Evolutionary conservation across 2,888 invertebrate species (phyloP).

Genomic region (Xestobium rufovillosum): DNA sequence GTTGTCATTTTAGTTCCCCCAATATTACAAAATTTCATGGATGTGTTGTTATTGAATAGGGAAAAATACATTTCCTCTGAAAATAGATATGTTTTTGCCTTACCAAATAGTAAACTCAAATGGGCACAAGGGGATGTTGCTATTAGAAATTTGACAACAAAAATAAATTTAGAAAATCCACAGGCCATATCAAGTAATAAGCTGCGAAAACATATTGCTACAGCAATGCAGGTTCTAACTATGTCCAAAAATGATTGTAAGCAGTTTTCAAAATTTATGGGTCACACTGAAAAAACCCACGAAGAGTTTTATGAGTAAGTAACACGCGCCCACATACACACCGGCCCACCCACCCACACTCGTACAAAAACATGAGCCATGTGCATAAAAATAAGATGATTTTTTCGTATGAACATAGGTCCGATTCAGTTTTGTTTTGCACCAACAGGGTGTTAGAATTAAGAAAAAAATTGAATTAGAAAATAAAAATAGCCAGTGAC

Average conservation of each 20-base stretch:
- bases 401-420: too few relatives aligned
- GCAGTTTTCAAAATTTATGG: constrained; percentile 16
- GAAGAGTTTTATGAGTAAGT: constrained; percentile 20
- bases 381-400: too few relatives aligned
- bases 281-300: constrained; percentile 17
- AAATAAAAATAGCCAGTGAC: too few relatives aligned
- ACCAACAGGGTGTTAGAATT: too few relatives aligned
- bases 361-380: too few relatives aligned
- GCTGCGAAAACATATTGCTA: constrained; percentile 28
- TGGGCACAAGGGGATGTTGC: constrained; percentile 18
- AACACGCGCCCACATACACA: too few relatives aligned
- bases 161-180: constrained; percentile 21
- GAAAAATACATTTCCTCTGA: constrained; percentile 13
- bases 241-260: constrained; percentile 15
- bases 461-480: too few relatives aligned
- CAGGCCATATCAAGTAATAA: constrained; percentile 25
- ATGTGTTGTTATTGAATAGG: constrained; percentile 11
- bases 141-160: constrained; percentile 12
- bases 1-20: constrained; percentile 17
- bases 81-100: constrained; percentile 17
- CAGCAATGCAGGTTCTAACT: constrained; percentile 25
- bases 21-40: constrained; percentile 12
- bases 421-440: too few relatives aligned
- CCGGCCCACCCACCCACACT: too few relatives aligned
- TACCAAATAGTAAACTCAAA: constrained; percentile 9